Percentiles rank a stretch among this genome's conserved stretches.
Conservation (phyloP, 2,888 invertebrate species). For the Aleiodes leptofemur region DNA sequence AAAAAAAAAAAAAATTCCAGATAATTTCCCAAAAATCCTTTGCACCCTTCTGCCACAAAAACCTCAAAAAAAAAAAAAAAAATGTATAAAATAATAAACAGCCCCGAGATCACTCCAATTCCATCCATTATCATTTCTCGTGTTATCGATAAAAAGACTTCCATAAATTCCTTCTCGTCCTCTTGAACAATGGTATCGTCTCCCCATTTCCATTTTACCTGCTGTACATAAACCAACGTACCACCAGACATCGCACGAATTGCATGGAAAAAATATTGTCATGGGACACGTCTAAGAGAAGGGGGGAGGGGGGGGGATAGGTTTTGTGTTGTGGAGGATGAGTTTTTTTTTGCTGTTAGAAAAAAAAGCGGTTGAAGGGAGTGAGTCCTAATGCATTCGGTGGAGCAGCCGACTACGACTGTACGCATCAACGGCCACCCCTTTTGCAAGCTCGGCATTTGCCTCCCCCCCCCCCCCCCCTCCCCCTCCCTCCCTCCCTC, state of each 20-base stretch:
- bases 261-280: slow-evolving; percentile 43
- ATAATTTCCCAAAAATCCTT: too few species aligned
- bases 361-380: slow-evolving; percentile 47
- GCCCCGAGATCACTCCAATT: background rate
- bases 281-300: background rate
- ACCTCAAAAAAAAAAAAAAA: background rate
- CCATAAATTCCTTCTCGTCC: slow-evolving; percentile 1
- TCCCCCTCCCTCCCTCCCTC: background rate
- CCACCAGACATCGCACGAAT: slow-evolving; percentile 21
- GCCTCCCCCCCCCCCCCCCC: slow-evolving; percentile 40
- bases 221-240: slow-evolving; percentile 15
- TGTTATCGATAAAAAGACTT: background rate
- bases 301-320: background rate
- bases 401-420: slow-evolving; percentile 58
- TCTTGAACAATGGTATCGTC: slow-evolving; percentile 11
- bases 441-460: slow-evolving; percentile 74
- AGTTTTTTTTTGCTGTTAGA: background rate
- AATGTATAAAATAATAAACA: background rate
- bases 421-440: slow-evolving; percentile 75
- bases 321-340: background rate
- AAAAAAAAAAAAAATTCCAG: too few species aligned
- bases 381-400: slow-evolving; percentile 74
- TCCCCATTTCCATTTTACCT: slow-evolving; percentile 18
- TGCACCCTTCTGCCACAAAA: too few species aligned
- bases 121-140: background rate